Evolutionary conservation across 2,888 invertebrate genomes (phyloP).

Genomic region (Gerosis bhagava): DNA sequence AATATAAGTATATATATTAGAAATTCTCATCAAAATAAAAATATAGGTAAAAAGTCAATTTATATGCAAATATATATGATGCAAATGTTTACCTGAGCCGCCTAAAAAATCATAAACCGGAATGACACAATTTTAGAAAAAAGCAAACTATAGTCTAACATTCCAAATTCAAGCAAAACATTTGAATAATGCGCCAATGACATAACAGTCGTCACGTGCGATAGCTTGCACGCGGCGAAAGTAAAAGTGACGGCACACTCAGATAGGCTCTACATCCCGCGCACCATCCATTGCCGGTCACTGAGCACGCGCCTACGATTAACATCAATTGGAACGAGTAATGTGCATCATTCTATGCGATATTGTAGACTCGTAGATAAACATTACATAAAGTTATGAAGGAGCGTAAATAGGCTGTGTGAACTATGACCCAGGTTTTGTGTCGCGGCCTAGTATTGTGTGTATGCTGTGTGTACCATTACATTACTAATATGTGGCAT

Average conservation of each 20-base stretch:
- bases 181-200: constrained; percentile 20
- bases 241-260: constrained; percentile 31
- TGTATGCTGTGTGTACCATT: neutral
- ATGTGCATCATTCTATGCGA: constrained; percentile 18
- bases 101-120: no score
- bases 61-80: neutral
- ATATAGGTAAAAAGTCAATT: neutral
- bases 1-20: no score
- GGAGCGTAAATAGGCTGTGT: constrained; percentile 34
- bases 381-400: constrained; percentile 31
- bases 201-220: constrained; percentile 20
- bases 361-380: constrained; percentile 17
- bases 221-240: constrained; percentile 28
- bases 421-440: constrained; percentile 44
- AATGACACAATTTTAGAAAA: constrained; percentile 12
- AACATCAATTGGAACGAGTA: constrained; percentile 12
- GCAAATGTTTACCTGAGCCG: no score
- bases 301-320: constrained; percentile 16
- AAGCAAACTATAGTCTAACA: constrained; percentile 17
- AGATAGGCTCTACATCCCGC: neutral
- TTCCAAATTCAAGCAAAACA: constrained; percentile 20
- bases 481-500: neutral
- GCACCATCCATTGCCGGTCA: constrained; percentile 22
- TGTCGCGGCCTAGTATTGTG: constrained; percentile 18
- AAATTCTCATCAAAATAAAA: no score